A percentile compares a stretch with the other conserved stretches of the same genome.
Conservation (phyloP, 2,888 invertebrate species). For the Clepsis dumicolana region DNA sequence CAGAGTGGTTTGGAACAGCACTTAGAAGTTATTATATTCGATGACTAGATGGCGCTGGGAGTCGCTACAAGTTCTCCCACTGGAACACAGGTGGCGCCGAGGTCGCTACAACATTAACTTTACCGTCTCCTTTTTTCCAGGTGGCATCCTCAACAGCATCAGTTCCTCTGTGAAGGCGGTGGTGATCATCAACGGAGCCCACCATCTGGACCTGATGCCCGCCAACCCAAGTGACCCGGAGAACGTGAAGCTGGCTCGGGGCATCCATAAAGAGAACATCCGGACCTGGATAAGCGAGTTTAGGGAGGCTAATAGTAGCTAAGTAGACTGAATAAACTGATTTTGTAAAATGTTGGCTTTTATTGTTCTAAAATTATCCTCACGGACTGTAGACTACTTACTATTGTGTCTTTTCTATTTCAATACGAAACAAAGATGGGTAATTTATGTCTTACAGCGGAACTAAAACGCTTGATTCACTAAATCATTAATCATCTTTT, state of each 20-base stretch:
- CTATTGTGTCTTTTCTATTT: too few species aligned
- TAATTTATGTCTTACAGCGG: too few species aligned
- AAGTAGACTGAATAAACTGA: background rate
- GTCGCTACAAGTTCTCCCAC: too few species aligned
- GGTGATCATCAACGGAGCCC: slow-evolving; percentile 93
- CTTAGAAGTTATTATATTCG: too few species aligned
- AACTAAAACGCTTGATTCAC: too few species aligned
- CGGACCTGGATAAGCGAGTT: slow-evolving; percentile 84
- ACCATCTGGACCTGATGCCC: slow-evolving; percentile 93
- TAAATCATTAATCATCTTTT: too few species aligned
- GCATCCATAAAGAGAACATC: slow-evolving; percentile 87
- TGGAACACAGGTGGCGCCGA: too few species aligned
- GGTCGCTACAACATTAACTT: background rate
- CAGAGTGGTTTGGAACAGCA: too few species aligned
- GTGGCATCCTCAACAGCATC: slow-evolving; percentile 90
- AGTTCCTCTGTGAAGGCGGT: slow-evolving; percentile 89
- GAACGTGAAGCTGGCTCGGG: slow-evolving; percentile 88
- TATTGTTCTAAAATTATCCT: background rate
- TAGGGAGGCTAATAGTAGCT: slow-evolving; percentile 44
- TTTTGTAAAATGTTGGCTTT: slow-evolving; percentile 13
- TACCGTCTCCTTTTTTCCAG: slow-evolving; percentile 51
- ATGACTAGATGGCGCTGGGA: too few species aligned
- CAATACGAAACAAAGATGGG: too few species aligned
- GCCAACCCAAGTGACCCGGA: slow-evolving; percentile 88
- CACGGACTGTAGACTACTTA: too few species aligned